These are phyloP conservation scores for Metopolophium dirhodum DNA, from an alignment of 1,140 invertebrate species.

Conservation along the genomic window DNA sequence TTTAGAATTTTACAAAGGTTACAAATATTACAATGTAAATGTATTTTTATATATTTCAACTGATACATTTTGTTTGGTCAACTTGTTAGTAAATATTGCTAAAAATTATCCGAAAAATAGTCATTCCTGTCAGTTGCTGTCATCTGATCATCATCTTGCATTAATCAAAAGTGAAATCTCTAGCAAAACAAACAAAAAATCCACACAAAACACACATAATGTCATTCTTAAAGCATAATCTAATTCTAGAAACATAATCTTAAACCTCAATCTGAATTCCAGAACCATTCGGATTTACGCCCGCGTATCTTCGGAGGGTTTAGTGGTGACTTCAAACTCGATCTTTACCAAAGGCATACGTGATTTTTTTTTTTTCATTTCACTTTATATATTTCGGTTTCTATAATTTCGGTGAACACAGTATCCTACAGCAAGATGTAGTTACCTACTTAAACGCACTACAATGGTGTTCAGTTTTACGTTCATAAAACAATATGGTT, in stretches of 20 bases:
- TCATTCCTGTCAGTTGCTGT: not conserved
- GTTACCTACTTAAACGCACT: too few species aligned
- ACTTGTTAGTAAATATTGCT: not conserved
- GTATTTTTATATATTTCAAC: not conserved
- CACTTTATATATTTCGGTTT: not conserved
- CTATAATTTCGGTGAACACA: not conserved
- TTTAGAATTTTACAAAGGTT: too few species aligned
- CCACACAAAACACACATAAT: not conserved
- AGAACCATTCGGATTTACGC: not conserved
- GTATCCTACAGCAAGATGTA: not conserved
- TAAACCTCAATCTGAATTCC: not conserved
- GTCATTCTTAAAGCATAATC: not conserved
- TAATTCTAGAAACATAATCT: slow-evolving; percentile 24
- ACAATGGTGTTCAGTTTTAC: too few species aligned
- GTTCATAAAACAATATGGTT: too few species aligned
- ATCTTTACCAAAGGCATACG: not conserved
- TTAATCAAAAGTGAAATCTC: not conserved
- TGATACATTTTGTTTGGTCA: not conserved
- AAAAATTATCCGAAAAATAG: not conserved
- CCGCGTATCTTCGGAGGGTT: not conserved
- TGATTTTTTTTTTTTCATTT: not conserved
- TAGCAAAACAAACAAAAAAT: not conserved
- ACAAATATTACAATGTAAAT: too few species aligned
- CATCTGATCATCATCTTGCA: not conserved
- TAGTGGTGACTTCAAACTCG: not conserved